Conservation (phyloP, 2,888 invertebrate genomes). For the Halictus ligatus region DNA sequence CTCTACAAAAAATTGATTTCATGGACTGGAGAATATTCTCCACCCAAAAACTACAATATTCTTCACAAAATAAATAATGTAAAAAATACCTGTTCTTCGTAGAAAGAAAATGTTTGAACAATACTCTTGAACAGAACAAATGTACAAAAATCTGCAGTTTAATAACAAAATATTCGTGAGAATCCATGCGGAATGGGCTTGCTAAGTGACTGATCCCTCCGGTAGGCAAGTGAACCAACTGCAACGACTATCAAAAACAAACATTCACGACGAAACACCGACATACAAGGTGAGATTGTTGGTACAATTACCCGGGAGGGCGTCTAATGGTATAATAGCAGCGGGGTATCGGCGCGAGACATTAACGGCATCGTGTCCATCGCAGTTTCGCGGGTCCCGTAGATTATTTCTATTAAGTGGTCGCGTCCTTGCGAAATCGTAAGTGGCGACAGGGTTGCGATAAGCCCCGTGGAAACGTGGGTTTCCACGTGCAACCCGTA, state of each 20-base stretch:
- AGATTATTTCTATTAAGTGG: constrained; percentile 42
- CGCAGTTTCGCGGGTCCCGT: constrained; percentile 1
- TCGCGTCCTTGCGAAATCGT: constrained; percentile 22
- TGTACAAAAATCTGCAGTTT: not conserved
- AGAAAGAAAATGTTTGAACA: too few species aligned
- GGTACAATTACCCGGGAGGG: not conserved
- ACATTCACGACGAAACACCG: not conserved
- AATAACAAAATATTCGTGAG: not conserved
- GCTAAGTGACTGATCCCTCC: not conserved
- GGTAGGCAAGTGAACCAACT: not conserved
- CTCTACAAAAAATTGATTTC: not conserved
- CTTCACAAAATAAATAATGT: too few species aligned
- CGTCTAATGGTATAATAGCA: not conserved
- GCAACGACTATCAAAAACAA: not conserved
- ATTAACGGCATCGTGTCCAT: constrained; percentile 27
- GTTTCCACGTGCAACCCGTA: constrained; percentile 47
- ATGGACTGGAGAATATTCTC: not conserved
- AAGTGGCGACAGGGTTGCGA: constrained; percentile 13
- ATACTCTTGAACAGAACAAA: not conserved
- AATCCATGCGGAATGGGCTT: not conserved
- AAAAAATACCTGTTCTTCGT: too few species aligned
- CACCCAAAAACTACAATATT: too few species aligned
- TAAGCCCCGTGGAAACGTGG: constrained; percentile 2
- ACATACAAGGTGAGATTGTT: too few species aligned
- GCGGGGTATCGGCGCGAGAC: constrained; percentile 20